phyloP scores from a whole-genome alignment of 2,888 invertebrate genomes.

The Agonopterix alstromeriana region DNA sequence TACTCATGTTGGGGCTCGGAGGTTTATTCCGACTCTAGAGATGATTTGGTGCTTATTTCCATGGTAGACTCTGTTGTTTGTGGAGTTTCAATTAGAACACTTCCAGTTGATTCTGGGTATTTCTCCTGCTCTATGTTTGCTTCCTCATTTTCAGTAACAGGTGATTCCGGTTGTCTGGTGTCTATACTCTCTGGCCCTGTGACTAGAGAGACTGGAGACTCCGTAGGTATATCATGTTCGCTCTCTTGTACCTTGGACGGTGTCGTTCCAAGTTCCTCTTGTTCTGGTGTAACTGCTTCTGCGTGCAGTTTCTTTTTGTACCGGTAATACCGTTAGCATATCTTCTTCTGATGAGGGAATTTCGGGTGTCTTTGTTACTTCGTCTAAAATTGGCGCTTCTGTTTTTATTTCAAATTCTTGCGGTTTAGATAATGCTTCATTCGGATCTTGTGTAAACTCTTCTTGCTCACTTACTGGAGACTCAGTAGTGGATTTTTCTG shows the following conservation, averaged over 20 bases:
- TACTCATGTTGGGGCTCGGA: conserved; percentile 14
- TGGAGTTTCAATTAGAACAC: conserved; percentile 2
- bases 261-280: neutral
- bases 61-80: conserved; percentile 4
- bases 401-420: conserved; percentile 9
- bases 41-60: neutral
- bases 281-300: neutral
- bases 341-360: neutral
- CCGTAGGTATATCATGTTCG: conserved; percentile 6
- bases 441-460: conserved; percentile 11
- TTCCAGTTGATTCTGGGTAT: conserved; percentile 1
- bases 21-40: conserved; percentile 11
- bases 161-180: conserved; percentile 6
- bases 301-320: conserved; percentile 6
- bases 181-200: conserved; percentile 8
- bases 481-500: conserved; percentile 9
- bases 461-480: conserved; percentile 5
- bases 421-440: conserved; percentile 14
- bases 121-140: neutral
- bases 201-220: conserved; percentile 12
- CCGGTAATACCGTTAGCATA: conserved; percentile 5
- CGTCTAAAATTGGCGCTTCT: conserved; percentile 6
- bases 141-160: conserved; percentile 1
- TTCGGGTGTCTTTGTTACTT: neutral
- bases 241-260: neutral